These are phyloP conservation scores for Pheosia tremula DNA, from an alignment of 2,888 invertebrate species.

Conservation along the genomic window DNA sequence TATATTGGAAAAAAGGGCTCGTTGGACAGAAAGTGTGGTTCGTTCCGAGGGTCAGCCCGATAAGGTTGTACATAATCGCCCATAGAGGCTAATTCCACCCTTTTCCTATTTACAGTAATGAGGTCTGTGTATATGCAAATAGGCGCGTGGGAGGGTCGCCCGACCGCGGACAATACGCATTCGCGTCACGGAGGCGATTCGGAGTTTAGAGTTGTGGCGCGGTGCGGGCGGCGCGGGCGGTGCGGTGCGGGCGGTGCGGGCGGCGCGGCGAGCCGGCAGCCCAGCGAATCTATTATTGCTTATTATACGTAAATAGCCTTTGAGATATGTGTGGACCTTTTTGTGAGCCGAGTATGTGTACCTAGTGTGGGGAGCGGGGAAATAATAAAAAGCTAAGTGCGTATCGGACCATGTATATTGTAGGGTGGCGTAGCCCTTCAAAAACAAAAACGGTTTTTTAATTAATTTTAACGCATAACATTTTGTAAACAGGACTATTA, in stretches of 20 bases:
- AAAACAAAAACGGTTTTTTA: no score
- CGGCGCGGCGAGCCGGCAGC: neutral
- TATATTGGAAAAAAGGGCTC: neutral
- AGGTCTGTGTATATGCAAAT: conserved; percentile 34
- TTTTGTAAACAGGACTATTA: no score
- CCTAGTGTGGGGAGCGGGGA: neutral
- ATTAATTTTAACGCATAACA: no score
- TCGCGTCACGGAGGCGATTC: conserved; percentile 4
- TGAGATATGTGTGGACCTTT: conserved; percentile 5
- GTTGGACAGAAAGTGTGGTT: neutral
- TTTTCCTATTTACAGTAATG: conserved; percentile 26
- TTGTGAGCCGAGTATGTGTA: neutral
- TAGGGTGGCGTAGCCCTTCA: no score
- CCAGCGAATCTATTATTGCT: conserved; percentile 5
- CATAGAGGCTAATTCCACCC: conserved; percentile 28
- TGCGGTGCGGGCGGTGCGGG: conserved; percentile 1
- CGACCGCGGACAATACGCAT: neutral
- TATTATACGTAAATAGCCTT: conserved; percentile 14
- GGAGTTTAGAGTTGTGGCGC: neutral
- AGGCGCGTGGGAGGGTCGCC: conserved; percentile 10
- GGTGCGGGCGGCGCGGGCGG: neutral
- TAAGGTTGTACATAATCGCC: conserved; percentile 12
- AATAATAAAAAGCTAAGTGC: neutral
- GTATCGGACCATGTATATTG: no score
- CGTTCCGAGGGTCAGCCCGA: neutral